These are phyloP conservation scores for Poecilus cupreus DNA, from an alignment of 2,888 invertebrate species.

Conservation along the genomic window DNA sequence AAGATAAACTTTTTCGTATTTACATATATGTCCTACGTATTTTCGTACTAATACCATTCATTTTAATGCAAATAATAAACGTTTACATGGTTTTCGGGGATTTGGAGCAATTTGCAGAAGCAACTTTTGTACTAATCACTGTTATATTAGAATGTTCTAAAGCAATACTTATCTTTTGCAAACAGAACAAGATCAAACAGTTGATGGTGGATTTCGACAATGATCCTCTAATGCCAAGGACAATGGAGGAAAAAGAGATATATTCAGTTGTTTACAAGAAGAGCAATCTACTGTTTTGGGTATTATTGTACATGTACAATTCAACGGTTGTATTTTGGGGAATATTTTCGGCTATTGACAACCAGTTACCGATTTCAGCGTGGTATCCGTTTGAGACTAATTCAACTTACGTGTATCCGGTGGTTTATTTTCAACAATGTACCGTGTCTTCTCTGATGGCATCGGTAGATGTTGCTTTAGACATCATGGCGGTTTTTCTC, in stretches of 20 bases:
- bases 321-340: constrained; percentile 29
- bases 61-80: constrained; percentile 8
- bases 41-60: not conserved
- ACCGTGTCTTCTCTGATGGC: not conserved
- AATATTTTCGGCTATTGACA: constrained; percentile 54
- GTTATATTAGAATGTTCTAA: constrained; percentile 40
- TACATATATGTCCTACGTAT: not conserved
- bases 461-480: constrained; percentile 22
- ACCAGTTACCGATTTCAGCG: constrained; percentile 25
- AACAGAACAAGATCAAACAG: constrained; percentile 41
- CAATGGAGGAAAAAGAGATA: constrained; percentile 36
- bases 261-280: not conserved
- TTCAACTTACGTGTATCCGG: not conserved
- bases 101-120: constrained; percentile 51
- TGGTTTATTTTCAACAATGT: constrained; percentile 23
- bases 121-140: constrained; percentile 52
- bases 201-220: constrained; percentile 38
- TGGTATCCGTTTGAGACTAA: constrained; percentile 59
- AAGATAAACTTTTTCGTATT: not conserved
- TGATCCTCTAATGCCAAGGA: constrained; percentile 40
- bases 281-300: constrained; percentile 12
- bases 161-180: constrained; percentile 1
- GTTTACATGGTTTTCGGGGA: constrained; percentile 29
- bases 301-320: constrained; percentile 37
- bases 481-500: not conserved